Percentiles rank a stretch among this genome's conserved stretches.
phyloP scores from a whole-genome alignment of 2,797 vertebrate species.

The Dromococcyx pavoninus region DNA sequence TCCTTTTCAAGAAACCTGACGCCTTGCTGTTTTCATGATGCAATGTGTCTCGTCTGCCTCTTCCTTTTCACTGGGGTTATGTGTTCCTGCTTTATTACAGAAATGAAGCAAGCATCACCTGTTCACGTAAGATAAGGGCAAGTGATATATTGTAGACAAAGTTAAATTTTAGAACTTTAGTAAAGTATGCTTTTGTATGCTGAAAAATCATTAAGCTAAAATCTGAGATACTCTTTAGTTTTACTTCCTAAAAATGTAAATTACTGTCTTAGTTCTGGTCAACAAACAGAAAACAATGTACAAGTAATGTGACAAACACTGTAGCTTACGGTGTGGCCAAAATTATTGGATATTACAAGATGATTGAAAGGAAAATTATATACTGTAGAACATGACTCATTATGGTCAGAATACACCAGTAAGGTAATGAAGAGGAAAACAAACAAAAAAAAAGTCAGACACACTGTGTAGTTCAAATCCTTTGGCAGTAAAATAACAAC shows the following conservation, averaged over 20 bases:
- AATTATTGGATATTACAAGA: not conserved
- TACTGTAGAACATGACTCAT: not conserved
- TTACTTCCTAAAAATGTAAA: not conserved
- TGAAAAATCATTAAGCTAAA: not conserved
- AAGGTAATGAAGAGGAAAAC: not conserved
- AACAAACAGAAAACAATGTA: not conserved
- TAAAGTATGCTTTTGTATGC: not conserved
- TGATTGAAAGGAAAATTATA: not conserved
- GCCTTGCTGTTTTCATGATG: not conserved
- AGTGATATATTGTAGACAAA: not conserved
- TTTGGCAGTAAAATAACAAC: not conserved
- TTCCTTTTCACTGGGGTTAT: not conserved
- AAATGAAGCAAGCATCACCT: not conserved
- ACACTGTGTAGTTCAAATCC: not conserved
- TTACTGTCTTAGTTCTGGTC: not conserved
- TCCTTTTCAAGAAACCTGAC: not conserved
- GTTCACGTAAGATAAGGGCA: not conserved
- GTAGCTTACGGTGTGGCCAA: not conserved
- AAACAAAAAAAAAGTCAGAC: rapidly evolving
- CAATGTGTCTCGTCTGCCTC: not conserved
- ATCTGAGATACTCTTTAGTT: not conserved
- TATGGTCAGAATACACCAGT: not conserved
- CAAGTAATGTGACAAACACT: not conserved
- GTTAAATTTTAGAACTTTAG: not conserved
- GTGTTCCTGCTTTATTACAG: not conserved